A percentile compares a stretch with the other conserved stretches of the same genome.
Conservation (phyloP, 2,888 invertebrate genomes). For the Galerucella nymphaeae region DNA sequence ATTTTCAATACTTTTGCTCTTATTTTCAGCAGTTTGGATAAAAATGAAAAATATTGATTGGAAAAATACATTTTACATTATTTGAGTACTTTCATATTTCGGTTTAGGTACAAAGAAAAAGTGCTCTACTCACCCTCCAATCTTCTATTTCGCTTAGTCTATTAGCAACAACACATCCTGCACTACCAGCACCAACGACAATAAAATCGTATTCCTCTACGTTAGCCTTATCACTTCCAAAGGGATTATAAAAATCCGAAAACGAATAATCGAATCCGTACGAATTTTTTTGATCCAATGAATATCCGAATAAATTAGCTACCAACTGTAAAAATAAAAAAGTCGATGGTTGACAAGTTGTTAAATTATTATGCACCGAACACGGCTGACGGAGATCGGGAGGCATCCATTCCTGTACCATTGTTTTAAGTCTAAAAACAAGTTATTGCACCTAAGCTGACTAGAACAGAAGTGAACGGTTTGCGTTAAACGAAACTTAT, state of each 20-base stretch:
- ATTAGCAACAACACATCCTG: constrained; percentile 76
- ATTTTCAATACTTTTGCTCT: too few relatives aligned
- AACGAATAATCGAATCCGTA: constrained; percentile 28
- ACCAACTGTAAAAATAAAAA: constrained; percentile 72
- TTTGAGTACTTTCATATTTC: too few relatives aligned
- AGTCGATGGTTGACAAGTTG: constrained; percentile 71
- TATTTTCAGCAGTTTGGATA: too few relatives aligned
- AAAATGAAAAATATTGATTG: too few relatives aligned
- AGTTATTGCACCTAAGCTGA: constrained; percentile 14
- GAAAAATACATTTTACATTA: too few relatives aligned
- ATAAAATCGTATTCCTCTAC: constrained; percentile 68
- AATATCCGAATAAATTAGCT: constrained; percentile 69
- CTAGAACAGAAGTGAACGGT: constrained; percentile 28
- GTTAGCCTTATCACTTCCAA: constrained; percentile 31
- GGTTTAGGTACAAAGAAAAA: neutral
- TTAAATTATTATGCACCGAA: constrained; percentile 67
- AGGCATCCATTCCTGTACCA: constrained; percentile 66
- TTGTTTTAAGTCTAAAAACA: neutral
- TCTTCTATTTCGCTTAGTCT: constrained; percentile 71
- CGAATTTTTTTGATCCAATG: constrained; percentile 51
- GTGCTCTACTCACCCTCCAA: constrained; percentile 68
- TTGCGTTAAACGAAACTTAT: neutral
- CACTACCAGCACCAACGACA: constrained; percentile 75
- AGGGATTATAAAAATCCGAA: constrained; percentile 36
- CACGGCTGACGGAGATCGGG: constrained; percentile 70